Evolutionary conservation across 2,797 vertebrate genomes (phyloP).

Genomic region (Ambastaia sidthimunki): DNA sequence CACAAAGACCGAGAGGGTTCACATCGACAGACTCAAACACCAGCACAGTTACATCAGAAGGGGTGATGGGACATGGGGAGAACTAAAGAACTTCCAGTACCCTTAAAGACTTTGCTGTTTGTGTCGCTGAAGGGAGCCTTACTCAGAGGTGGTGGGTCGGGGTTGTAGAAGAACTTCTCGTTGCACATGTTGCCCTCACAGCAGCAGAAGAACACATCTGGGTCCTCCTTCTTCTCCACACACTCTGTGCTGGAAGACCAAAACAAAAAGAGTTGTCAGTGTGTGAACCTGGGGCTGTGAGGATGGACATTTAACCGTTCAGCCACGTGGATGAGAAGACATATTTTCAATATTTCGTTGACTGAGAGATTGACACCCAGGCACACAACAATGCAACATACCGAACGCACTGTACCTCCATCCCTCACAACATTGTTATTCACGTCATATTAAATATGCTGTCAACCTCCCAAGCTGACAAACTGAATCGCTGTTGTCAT

Average conservation of each 20-base stretch:
- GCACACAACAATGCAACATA: not conserved
- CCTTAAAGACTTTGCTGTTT: constrained; percentile 62
- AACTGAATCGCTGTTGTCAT: not conserved
- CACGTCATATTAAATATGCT: not conserved
- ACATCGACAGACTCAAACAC: constrained; percentile 16
- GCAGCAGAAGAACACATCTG: constrained; percentile 95
- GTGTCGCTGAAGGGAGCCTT: constrained; percentile 67
- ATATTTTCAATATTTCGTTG: not conserved
- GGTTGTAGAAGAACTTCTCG: constrained; percentile 87
- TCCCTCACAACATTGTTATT: not conserved
- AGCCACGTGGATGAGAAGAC: not conserved
- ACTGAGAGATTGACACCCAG: not conserved
- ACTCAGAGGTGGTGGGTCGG: constrained; percentile 82
- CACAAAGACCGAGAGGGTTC: constrained; percentile 12
- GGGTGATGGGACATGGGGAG: constrained; percentile 5
- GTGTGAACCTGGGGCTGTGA: not conserved
- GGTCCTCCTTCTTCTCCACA: constrained; percentile 89
- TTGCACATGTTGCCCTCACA: constrained; percentile 94
- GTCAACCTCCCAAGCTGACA: not conserved
- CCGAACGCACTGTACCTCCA: not conserved
- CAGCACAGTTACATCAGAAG: constrained; percentile 19
- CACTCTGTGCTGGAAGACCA: constrained; percentile 83
- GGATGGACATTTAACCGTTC: not conserved
- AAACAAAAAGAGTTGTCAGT: constrained; percentile 31
- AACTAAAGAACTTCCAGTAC: constrained; percentile 46